These are phyloP conservation scores for Archips xylosteana DNA, from an alignment of 2,888 invertebrate genomes.

Conservation along the genomic window DNA sequence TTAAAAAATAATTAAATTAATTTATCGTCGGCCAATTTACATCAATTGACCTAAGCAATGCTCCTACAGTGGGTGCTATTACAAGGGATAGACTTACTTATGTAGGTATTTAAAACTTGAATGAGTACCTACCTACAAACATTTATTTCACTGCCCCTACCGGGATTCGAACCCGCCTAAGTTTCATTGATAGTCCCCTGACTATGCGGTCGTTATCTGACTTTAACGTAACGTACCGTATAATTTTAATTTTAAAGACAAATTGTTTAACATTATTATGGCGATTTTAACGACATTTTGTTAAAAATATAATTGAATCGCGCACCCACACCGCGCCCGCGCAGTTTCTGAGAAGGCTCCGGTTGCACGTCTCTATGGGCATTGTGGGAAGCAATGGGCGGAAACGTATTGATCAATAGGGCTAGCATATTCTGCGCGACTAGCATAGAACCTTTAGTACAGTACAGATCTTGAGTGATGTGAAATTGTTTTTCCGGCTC, in stretches of 20 bases:
- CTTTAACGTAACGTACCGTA: too few relatives aligned
- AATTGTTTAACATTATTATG: slow-evolving; percentile 20
- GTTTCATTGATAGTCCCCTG: too few relatives aligned
- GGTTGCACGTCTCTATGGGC: slow-evolving; percentile 62
- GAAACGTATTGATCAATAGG: slow-evolving; percentile 58
- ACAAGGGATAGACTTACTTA: too few relatives aligned
- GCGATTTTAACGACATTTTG: slow-evolving; percentile 58
- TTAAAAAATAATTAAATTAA: too few relatives aligned
- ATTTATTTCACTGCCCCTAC: too few relatives aligned
- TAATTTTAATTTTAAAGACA: neutral
- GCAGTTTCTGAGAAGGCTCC: slow-evolving; percentile 73
- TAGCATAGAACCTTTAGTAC: neutral
- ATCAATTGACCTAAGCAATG: too few relatives aligned
- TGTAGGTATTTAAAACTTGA: too few relatives aligned
- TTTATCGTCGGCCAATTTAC: too few relatives aligned
- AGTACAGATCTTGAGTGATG: neutral
- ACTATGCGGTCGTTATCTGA: too few relatives aligned
- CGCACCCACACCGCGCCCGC: slow-evolving; percentile 71
- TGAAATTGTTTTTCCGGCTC: neutral
- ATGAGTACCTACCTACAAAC: too few relatives aligned
- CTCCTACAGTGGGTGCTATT: too few relatives aligned
- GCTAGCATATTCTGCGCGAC: slow-evolving; percentile 28
- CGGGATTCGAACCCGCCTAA: too few relatives aligned
- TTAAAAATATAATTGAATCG: slow-evolving; percentile 69
- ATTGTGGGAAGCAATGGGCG: slow-evolving; percentile 80